Conservation (phyloP, 2,797 vertebrate genomes). For the Bothrops alternatus region DNA sequence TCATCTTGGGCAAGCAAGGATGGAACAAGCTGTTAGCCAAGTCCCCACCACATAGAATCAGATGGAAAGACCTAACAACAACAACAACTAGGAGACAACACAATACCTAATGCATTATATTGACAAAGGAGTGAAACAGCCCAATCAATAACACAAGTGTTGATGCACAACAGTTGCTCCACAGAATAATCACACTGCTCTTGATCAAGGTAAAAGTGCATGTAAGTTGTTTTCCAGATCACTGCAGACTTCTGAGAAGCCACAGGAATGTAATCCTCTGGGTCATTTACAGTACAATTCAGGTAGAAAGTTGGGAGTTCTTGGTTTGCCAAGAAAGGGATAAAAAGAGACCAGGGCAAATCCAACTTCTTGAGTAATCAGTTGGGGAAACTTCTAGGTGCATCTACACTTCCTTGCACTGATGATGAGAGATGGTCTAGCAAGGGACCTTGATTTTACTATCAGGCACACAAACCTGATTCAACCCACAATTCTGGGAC, state of each 20-base stretch:
- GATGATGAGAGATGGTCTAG: neutral
- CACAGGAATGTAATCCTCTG: conserved; percentile 39
- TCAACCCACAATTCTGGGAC: neutral
- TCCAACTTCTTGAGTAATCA: neutral
- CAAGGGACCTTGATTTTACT: neutral
- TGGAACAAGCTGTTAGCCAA: neutral
- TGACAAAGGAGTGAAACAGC: neutral
- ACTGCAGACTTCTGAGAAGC: fast-evolving
- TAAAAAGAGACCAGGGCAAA: fast-evolving
- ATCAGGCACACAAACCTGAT: neutral
- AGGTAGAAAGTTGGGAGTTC: neutral
- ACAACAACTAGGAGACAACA: too few relatives aligned
- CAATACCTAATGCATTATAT: neutral
- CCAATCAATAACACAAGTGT: neutral
- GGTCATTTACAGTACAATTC: conserved; percentile 16
- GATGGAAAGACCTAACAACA: neutral
- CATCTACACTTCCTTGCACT: too few relatives aligned
- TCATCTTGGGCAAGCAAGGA: neutral
- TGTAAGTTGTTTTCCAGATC: neutral
- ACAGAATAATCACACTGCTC: conserved; percentile 53
- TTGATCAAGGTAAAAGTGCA: conserved; percentile 5
- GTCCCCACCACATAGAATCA: neutral
- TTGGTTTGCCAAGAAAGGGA: neutral
- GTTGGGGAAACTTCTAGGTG: too few relatives aligned
- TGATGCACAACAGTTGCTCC: conserved; percentile 27